Evolutionary conservation across 2,888 invertebrate species (phyloP), one percentile per base, ranked within the genome.

Genomic region (Pachydiplax longipennis): DNA sequence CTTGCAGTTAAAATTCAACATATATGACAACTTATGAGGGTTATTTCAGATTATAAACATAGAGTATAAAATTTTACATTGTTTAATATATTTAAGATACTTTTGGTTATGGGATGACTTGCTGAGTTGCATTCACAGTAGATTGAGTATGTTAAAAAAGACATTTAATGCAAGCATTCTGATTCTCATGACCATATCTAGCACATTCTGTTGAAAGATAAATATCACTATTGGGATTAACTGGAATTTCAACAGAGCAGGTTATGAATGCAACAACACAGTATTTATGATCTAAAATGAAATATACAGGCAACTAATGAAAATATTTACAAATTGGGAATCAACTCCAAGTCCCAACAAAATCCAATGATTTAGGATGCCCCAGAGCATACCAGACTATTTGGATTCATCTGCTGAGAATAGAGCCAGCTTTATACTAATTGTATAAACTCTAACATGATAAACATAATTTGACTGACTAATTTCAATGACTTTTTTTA

Each of bases 401-500:
- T 73, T 73, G 31, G 31, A 31, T 73, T 10, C 73, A 25, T 73
- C 73, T 73, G 73, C 31, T 73, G 25, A 1, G 25, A n/a, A 31
- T 73, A 73, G 73, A 73, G 31, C 0, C 73, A 31, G 25, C 31
- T 73, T 73, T 31, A 73, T 73, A 31, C 73, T 25, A 73, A 13
- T 31, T 31, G 31, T 53, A 53, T 53, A 31, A 73, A 73, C 31
- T 73, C 73, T 73, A 53, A 73, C 73, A 73, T 15, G 25, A 25
- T 73, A 73, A 73, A 73, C 73, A 73, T 73, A 25, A 73, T 73
- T 22, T 31, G 58, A 65, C 61, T 87, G 58, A 87, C 87, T 87
- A 87, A 61, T 87, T 15, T 65, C 61, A 87, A 65, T 87, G 87
- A 87, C 87, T 87, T 61, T 22, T n/a, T 37, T 61, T n/a, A 65